Percentiles rank a stretch among this genome's conserved stretches.
Evolutionary conservation across 2,888 invertebrate species (phyloP).

Genomic region (Meandrusa payeni): DNA sequence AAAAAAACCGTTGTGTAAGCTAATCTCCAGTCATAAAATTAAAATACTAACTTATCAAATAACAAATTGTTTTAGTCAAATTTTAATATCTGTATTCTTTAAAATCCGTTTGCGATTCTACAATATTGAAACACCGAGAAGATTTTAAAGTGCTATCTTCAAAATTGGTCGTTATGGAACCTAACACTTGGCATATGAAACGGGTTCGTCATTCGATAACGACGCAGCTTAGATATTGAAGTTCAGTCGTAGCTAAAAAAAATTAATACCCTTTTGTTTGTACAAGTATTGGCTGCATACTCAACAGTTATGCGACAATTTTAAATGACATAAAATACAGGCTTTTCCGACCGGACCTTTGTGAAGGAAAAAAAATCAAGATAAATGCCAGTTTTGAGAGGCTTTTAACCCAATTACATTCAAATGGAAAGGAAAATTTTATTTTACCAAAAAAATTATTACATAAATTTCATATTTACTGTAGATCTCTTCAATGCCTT

Average conservation of each 20-base stretch:
- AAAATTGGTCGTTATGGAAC: slow-evolving; percentile 30
- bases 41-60: no score
- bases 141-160: slow-evolving; percentile 25
- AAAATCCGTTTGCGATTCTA: slow-evolving; percentile 15
- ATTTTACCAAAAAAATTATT: no score
- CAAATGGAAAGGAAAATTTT: neutral
- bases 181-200: slow-evolving; percentile 43
- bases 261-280: neutral
- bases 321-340: neutral
- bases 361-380: neutral
- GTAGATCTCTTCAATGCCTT: no score
- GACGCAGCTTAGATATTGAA: slow-evolving; percentile 7
- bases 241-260: slow-evolving; percentile 3
- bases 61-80: no score
- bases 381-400: neutral
- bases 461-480: neutral
- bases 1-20: no score
- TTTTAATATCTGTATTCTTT: slow-evolving; percentile 1
- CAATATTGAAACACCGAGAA: slow-evolving; percentile 26
- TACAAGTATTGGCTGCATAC: neutral
- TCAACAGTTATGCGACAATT: neutral
- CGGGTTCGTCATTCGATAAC: slow-evolving; percentile 24
- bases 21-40: no score
- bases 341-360: neutral
- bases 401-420: slow-evolving; percentile 9